Conservation (phyloP, 2,113 vertebrate genomes). For the Saguinus imperator region DNA sequence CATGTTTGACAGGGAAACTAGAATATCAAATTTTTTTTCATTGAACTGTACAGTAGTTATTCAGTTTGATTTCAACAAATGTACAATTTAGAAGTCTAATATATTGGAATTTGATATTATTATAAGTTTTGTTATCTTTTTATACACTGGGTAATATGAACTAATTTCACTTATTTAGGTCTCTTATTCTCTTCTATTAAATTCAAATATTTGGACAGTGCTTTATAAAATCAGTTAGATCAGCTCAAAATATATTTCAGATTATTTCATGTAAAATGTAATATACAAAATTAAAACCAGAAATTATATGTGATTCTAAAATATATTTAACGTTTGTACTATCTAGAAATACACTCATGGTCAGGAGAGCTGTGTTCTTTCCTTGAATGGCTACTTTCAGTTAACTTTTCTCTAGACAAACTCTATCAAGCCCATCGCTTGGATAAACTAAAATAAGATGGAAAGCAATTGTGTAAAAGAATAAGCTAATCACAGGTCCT, state of each 20-base stretch:
- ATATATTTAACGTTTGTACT: not conserved
- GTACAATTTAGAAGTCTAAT: not conserved
- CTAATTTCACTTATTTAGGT: not conserved
- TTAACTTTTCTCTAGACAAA: not conserved
- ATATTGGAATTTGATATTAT: not conserved
- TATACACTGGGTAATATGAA: not conserved
- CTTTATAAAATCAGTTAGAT: constrained; percentile 21
- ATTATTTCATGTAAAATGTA: constrained; percentile 12
- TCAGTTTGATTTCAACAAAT: not conserved
- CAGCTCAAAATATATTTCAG: constrained; percentile 17
- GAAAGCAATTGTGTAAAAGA: not conserved
- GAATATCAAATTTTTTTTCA: not conserved
- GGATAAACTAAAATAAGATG: constrained; percentile 43
- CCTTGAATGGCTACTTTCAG: not conserved
- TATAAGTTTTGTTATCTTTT: not conserved
- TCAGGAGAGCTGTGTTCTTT: not conserved
- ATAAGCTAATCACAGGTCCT: not conserved
- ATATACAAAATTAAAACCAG: constrained; percentile 20
- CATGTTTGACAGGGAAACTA: not conserved
- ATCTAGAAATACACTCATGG: not conserved
- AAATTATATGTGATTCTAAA: constrained; percentile 46
- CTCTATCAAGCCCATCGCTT: not conserved
- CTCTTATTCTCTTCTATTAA: not conserved
- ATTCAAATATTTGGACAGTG: constrained; percentile 19
- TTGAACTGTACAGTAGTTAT: not conserved